These are phyloP conservation scores for Perca flavescens DNA, from an alignment of 2,113 vertebrate genomes.

Conservation along the genomic window DNA sequence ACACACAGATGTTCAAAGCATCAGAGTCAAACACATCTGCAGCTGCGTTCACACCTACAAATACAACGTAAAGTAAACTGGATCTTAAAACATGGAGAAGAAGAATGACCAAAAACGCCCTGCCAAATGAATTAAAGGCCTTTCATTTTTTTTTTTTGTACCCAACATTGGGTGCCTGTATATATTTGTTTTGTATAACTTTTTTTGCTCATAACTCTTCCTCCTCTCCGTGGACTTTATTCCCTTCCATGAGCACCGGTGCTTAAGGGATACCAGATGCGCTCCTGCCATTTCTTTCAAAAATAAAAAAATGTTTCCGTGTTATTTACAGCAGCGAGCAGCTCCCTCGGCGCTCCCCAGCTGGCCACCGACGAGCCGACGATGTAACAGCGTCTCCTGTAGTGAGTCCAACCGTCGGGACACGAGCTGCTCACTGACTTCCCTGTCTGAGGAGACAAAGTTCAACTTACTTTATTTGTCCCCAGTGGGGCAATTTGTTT, in stretches of 20 bases:
- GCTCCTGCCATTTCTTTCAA: not conserved
- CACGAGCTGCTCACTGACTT: constrained; percentile 62
- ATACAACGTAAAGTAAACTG: not conserved
- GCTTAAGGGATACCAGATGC: too few relatives aligned
- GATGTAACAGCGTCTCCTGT: constrained; percentile 76
- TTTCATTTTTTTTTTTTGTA: too few relatives aligned
- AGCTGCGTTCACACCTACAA: not conserved
- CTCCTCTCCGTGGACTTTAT: too few relatives aligned
- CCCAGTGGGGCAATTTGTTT: too few relatives aligned
- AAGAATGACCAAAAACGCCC: too few relatives aligned
- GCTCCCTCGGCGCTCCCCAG: constrained; percentile 79
- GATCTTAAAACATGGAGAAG: not conserved
- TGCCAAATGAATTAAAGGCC: too few relatives aligned
- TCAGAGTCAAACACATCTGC: not conserved
- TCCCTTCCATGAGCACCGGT: too few relatives aligned
- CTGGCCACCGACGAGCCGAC: constrained; percentile 70
- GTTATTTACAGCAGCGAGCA: constrained; percentile 76
- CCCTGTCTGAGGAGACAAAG: constrained; percentile 17
- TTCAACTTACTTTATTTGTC: too few relatives aligned
- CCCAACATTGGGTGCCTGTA: too few relatives aligned
- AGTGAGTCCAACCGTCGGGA: constrained; percentile 72
- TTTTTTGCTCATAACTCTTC: too few relatives aligned
- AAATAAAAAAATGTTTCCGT: constrained; percentile 7
- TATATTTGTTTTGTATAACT: too few relatives aligned
- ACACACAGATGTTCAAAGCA: not conserved